Evolutionary conservation across 2,113 vertebrate species (phyloP).

Genomic region (Noctilio leporinus): DNA sequence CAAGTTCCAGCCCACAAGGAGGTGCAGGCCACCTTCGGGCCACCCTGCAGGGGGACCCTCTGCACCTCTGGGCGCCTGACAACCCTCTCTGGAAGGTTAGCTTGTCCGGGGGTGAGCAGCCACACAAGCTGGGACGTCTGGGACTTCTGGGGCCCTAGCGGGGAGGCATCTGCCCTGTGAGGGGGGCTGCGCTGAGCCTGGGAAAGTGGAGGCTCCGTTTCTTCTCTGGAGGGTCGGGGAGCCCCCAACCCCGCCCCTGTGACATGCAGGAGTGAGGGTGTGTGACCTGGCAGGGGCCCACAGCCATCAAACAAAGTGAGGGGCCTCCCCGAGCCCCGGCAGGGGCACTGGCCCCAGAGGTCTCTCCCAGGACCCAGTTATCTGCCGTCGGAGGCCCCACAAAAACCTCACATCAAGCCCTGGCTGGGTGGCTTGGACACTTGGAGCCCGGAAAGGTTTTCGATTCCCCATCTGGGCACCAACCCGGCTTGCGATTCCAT

Average conservation of each 20-base stretch:
- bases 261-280: accelerated
- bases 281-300: not conserved
- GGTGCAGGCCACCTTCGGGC: not conserved
- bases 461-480: too few relatives aligned
- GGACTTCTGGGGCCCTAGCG: too few relatives aligned
- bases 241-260: too few relatives aligned
- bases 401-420: not conserved
- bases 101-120: not conserved
- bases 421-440: too few relatives aligned
- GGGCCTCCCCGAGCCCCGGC: too few relatives aligned
- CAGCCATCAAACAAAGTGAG: not conserved
- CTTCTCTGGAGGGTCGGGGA: not conserved
- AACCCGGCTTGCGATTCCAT: too few relatives aligned
- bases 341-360: not conserved
- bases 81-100: not conserved
- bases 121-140: accelerated
- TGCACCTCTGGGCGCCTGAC: too few relatives aligned
- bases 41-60: not conserved
- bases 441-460: too few relatives aligned
- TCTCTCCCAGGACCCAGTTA: not conserved
- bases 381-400: not conserved
- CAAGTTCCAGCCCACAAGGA: too few relatives aligned
- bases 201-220: too few relatives aligned
- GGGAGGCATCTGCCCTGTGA: not conserved
- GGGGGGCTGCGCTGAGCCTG: accelerated